Base-by-base conservation (phyloP, 2,888 invertebrate species). In the Cybosia mesomella region DNA sequence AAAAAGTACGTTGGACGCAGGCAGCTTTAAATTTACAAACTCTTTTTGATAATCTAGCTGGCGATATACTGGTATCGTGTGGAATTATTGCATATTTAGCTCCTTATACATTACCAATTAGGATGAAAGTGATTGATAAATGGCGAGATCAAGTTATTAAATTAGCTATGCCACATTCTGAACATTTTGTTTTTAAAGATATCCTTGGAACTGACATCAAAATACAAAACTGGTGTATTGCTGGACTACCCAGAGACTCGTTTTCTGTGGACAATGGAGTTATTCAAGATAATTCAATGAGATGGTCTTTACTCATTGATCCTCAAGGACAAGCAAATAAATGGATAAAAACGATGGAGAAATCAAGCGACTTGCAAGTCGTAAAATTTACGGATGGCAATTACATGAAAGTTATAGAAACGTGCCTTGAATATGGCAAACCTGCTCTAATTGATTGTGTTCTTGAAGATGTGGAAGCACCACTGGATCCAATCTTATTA, bases 1-100 rank as follows among this genome's bases (percentile, higher is more conserved):
- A 99, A 92, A 98, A 97, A 90, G 96, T 96, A 5, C 96, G 98
- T 68, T 99, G 98, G 99, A 97, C 96, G 9, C 89, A 93, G 61
- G 97, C 97, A 22, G 98, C 98, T 7, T 96, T 96, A 81, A 96
- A 96, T 81, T 95, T 98, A 57, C 97, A 98, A 88, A 89, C 91
- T 0, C 95, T 97, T 63, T 98, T 97, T 85, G 97, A 98, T 87
- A 97, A 97, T 86, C 94, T 99, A 71, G 97, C 98, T 0, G 99
- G 99, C 0, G 98, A 99, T 91, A 97, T 98, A 80, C 93, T 99
- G 21, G 96, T 99, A 43, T 98, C 98, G 0, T 97, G 97, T 85
- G 98, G 98, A 21, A 96, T 98, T 54, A 98, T 99, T 75, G 97
- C 98, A 0, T 99, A 99, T 91, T 95, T 99, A 65, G 97, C 98